phyloP scores from a whole-genome alignment of 2,888 invertebrate genomes.

The Drosophila mettleri region DNA sequence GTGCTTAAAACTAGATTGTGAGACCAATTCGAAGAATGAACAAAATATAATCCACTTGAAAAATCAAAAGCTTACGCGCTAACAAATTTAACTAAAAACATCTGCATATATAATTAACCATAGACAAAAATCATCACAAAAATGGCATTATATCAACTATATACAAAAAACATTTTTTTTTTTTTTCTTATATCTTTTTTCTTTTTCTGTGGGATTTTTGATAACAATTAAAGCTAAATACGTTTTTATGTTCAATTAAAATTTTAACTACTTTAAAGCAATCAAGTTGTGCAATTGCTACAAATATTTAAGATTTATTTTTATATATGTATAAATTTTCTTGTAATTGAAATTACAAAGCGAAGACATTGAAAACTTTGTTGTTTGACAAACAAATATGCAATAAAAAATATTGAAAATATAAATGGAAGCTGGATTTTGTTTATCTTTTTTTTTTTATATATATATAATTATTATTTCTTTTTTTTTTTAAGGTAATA shows the following conservation, averaged over 20 bases:
- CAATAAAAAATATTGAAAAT: conserved; percentile 41
- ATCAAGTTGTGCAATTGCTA: conserved; percentile 56
- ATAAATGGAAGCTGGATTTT: conserved; percentile 42
- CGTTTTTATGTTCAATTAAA: conserved; percentile 44
- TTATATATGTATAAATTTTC: conserved; percentile 33
- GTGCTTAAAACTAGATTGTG: conserved; percentile 71
- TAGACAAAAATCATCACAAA: conserved; percentile 82
- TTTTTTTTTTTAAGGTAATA: conserved; percentile 2
- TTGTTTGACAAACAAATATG: conserved; percentile 52
- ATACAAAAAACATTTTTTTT: conserved; percentile 52
- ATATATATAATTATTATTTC: neutral
- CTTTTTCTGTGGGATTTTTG: conserved; percentile 43
- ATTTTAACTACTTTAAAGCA: conserved; percentile 66
- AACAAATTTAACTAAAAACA: conserved; percentile 77
- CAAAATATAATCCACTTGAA: conserved; percentile 69
- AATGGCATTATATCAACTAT: conserved; percentile 76
- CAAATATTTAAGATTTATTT: conserved; percentile 45
- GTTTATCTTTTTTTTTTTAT: conserved; percentile 10
- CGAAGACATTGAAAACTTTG: conserved; percentile 80
- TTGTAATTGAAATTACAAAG: conserved; percentile 73
- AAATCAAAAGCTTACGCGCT: conserved; percentile 48
- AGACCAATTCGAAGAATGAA: conserved; percentile 85
- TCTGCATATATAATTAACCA: conserved; percentile 57
- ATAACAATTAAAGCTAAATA: conserved; percentile 80
- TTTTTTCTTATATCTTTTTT: conserved; percentile 6